Evolutionary conservation across 2,797 vertebrate genomes (phyloP).

Genomic region (Etheostoma nigrum): DNA sequence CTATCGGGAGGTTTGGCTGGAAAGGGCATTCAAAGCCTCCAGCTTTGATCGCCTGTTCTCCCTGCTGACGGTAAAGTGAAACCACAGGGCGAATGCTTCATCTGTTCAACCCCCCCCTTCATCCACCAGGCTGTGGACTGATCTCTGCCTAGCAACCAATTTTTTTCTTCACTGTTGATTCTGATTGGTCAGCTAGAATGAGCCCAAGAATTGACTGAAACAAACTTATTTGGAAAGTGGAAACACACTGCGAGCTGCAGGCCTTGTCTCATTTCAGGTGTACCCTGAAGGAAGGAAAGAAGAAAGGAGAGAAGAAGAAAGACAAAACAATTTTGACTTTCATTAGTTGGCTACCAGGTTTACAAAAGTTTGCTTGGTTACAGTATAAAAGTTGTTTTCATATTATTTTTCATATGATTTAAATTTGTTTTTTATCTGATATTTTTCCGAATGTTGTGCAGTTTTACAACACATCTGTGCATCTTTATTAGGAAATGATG

Average conservation of each 20-base stretch:
- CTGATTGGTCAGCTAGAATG: slow-evolving; percentile 94
- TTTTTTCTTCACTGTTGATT: slow-evolving; percentile 89
- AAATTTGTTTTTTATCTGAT: slow-evolving; percentile 36
- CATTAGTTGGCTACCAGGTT: slow-evolving; percentile 18
- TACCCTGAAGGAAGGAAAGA: slow-evolving; percentile 54
- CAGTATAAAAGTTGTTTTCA: slow-evolving; percentile 28
- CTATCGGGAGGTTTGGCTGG: slow-evolving; percentile 99
- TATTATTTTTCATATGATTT: slow-evolving; percentile 43
- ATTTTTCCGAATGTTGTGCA: slow-evolving; percentile 39
- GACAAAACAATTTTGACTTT: slow-evolving; percentile 34
- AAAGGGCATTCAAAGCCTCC: slow-evolving; percentile 99
- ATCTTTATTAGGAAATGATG: not conserved
- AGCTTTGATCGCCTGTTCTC: slow-evolving; percentile 99
- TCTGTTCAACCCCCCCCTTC: slow-evolving; percentile 76
- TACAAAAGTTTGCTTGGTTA: slow-evolving; percentile 26
- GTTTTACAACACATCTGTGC: slow-evolving; percentile 44
- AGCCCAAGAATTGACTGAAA: slow-evolving; percentile 56
- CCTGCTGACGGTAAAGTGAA: slow-evolving; percentile 99
- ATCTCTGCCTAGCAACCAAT: slow-evolving; percentile 83
- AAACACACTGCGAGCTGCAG: slow-evolving; percentile 42
- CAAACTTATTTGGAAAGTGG: slow-evolving; percentile 50
- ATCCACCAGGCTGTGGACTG: slow-evolving; percentile 89
- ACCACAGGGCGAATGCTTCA: slow-evolving; percentile 87
- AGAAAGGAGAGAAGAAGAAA: slow-evolving; percentile 49
- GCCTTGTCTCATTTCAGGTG: slow-evolving; percentile 66